A percentile compares a stretch with the other conserved stretches of the same genome.
phyloP scores from a whole-genome alignment of 2,888 invertebrate genomes.

The Cheilosia vulpina region DNA sequence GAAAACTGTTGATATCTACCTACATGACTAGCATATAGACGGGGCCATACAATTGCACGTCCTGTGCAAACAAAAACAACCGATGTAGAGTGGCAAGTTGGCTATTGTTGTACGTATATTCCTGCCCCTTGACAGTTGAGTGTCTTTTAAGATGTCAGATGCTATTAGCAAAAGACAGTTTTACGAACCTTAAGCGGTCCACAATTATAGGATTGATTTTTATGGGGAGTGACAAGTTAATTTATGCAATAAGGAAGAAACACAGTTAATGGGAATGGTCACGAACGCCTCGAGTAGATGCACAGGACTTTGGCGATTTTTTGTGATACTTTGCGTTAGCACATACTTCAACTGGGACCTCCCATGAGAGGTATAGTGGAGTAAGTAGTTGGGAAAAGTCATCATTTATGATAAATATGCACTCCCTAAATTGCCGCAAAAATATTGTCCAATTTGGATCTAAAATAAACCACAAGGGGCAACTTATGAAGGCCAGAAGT shows the following conservation, averaged over 20 bases:
- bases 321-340: neutral
- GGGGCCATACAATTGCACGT: conserved; percentile 53
- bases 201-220: conserved; percentile 48
- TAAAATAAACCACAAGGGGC: no score
- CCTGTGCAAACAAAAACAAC: conserved; percentile 38
- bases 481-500: no score
- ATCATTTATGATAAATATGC: no score
- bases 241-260: conserved; percentile 1
- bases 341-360: neutral
- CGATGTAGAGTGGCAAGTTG: conserved; percentile 16
- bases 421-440: no score
- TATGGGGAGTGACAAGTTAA: conserved; percentile 33
- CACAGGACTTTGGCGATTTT: neutral
- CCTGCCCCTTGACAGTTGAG: conserved; percentile 35
- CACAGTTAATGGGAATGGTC: neutral
- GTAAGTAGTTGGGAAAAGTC: no score
- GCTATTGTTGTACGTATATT: conserved; percentile 2
- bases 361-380: no score
- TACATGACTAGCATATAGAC: conserved; percentile 27
- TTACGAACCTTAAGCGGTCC: conserved; percentile 49
- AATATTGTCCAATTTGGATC: no score
- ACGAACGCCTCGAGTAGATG: neutral
- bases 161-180: conserved; percentile 41
- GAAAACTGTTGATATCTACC: conserved; percentile 29
- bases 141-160: conserved; percentile 47